These are phyloP conservation scores for Punctoribates punctum DNA, from an alignment of 2,888 invertebrate genomes.

Conservation along the genomic window DNA sequence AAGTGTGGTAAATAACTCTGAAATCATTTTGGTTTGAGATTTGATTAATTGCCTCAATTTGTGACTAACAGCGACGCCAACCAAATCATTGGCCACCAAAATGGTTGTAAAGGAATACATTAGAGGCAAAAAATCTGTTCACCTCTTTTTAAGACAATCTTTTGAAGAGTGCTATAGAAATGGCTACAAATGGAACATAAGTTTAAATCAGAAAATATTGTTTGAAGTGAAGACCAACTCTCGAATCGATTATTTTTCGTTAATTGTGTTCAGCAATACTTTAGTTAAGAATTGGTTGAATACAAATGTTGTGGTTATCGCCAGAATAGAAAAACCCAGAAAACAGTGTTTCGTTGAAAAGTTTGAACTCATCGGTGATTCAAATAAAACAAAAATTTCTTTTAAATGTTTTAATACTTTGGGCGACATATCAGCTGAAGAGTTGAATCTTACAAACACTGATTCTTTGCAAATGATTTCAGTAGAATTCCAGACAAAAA, in stretches of 20 bases:
- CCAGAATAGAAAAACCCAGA: not conserved
- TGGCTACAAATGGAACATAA: not conserved
- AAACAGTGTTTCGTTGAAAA: not conserved
- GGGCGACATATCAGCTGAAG: not conserved
- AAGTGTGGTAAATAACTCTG: constrained; percentile 1
- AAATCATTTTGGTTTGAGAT: not conserved
- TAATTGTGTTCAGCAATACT: not conserved
- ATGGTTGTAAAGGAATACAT: too few relatives aligned
- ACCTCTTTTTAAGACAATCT: not conserved
- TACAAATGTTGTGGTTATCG: too few relatives aligned
- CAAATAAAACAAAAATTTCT: not conserved
- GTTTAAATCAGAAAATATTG: not conserved
- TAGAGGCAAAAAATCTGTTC: too few relatives aligned
- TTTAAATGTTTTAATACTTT: not conserved
- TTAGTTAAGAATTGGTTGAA: not conserved
- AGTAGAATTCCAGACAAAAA: not conserved
- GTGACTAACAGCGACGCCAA: not conserved
- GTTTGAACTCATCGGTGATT: not conserved
- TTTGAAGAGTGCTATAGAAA: not conserved
- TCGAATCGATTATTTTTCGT: constrained; percentile 1
- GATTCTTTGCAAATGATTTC: not conserved
- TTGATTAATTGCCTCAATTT: too few relatives aligned
- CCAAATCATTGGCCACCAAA: not conserved
- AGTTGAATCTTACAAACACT: too few relatives aligned
- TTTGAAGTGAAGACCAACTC: not conserved